Base-by-base conservation (phyloP, 1,140 invertebrate species). In the Belonocnema kinseyi region DNA sequence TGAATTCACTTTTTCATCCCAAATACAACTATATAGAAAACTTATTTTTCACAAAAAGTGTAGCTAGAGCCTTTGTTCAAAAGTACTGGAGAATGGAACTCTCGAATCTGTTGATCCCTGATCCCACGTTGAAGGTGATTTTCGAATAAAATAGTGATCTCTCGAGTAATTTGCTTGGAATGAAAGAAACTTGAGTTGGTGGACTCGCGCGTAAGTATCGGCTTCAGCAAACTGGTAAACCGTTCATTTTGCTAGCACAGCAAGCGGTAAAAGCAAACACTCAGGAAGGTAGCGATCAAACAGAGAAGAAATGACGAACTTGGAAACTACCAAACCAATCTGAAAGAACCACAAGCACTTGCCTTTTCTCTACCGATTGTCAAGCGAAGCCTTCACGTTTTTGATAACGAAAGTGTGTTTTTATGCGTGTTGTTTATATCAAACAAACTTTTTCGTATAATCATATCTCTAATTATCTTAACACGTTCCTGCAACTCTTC, bases 291-390 rank as follows among this genome's bases (percentile, higher is more conserved):
- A 58, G 79, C 84, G 83, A 83, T 87, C 80, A 85, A 85, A 84
- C 73, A 85, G 75, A 50, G 12, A 82, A 80, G 72, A 80, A 81
- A 80, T 53, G 75, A 53, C 74, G 77, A 80, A 81, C 80, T 77
- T 66, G 79, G 75, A 82, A 74, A 71, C 78, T 73, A 79, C 75
- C 58, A 17, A 17, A 7, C 13, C n/a, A 66, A 66, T 16, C 26
- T 78, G 77, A 85, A 77, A 79, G 84, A 77, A 82, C 75, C 80
- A 80, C 84, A 87, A 87, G 85, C 83, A 85, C 84, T 84, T 76
- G 79, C 46, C 61, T 12, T 66, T 66, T 66, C 33, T 46, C 61
- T 40, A 66, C 21, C 12, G 40, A 14, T 66, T 66, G 61, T 66
- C 14, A 40, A 66, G 61, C 33, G 33, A 40, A 61, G 33, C 75